phyloP scores from a whole-genome alignment of 2,113 vertebrate species.

The Anoplopoma fimbria region DNA sequence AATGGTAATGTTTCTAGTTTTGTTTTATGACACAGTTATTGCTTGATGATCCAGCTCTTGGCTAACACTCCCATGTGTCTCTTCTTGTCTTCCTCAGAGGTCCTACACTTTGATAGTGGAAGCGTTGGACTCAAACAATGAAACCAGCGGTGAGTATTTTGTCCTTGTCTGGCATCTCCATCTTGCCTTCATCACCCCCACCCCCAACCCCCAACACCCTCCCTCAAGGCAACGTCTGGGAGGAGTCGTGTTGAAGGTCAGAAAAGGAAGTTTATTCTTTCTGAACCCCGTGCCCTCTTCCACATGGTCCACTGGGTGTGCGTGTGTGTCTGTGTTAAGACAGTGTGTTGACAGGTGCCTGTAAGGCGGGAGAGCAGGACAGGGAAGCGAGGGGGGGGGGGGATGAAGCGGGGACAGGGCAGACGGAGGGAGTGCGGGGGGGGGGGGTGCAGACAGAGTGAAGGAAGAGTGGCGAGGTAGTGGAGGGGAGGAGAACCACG shows the following conservation, averaged over 20 bases:
- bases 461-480: conserved; percentile 43
- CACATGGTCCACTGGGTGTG: conserved; percentile 47
- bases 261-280: conserved; percentile 73
- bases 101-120: conserved; percentile 97
- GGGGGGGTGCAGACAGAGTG: conserved; percentile 18
- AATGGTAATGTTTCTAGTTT: neutral
- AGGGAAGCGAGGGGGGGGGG: conserved; percentile 54
- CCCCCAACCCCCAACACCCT: neutral
- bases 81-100: conserved; percentile 87
- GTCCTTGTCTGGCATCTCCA: conserved; percentile 50
- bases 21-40: conserved; percentile 16
- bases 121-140: conserved; percentile 95
- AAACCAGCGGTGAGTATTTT: conserved; percentile 88
- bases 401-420: conserved; percentile 60
- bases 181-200: conserved; percentile 14
- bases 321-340: conserved; percentile 57
- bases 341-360: conserved; percentile 82
- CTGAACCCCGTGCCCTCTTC: conserved; percentile 65
- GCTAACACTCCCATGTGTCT: conserved; percentile 64
- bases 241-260: conserved; percentile 64
- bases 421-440: neutral
- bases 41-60: conserved; percentile 18
- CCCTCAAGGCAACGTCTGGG: conserved; percentile 47
- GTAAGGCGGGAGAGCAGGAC: conserved; percentile 72
- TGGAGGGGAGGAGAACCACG: conserved; percentile 40